Evolutionary conservation across 2,888 invertebrate genomes (phyloP).

Genomic region (Elgonia sp.): DNA sequence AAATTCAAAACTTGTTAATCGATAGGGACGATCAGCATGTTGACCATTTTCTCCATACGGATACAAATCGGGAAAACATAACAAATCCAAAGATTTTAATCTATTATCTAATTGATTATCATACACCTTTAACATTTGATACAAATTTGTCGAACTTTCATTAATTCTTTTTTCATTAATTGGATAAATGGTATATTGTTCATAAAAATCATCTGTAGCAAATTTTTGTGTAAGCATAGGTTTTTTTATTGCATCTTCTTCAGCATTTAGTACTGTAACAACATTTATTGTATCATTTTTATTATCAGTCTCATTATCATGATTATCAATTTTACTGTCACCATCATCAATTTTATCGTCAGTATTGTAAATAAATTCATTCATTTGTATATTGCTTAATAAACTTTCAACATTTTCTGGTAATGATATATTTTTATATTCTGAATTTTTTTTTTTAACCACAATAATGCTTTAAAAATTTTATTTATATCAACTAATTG

Average conservation of each 20-base stretch:
- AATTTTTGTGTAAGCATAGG: conserved; percentile 69
- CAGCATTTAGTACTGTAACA: background rate
- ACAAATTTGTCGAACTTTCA: conserved; percentile 63
- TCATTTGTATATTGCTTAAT: conserved; percentile 1
- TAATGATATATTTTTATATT: conserved; percentile 8
- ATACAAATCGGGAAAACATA: too few relatives aligned
- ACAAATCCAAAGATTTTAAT: conserved; percentile 74
- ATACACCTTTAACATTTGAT: conserved; percentile 77
- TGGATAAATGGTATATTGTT: conserved; percentile 53
- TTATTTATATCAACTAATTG: conserved; percentile 28
- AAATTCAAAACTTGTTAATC: conserved; percentile 74
- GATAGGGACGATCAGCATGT: conserved; percentile 49
- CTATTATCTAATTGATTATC: conserved; percentile 73
- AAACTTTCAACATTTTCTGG: conserved; percentile 3
- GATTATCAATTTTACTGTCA: background rate
- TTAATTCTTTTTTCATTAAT: conserved; percentile 56
- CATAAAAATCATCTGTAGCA: conserved; percentile 52
- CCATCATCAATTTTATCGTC: background rate
- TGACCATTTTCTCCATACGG: too few relatives aligned
- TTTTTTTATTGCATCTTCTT: background rate
- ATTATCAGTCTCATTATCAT: background rate
- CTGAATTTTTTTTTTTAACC: conserved; percentile 7
- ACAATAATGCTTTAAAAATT: conserved; percentile 5
- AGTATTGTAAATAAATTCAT: background rate
- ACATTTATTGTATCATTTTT: background rate